A percentile compares a stretch with the other conserved stretches of the same genome.
Evolutionary conservation across 2,113 vertebrate species (phyloP).

Genomic region (rat (Rattus norvegicus)): GRCr8 NC_086020.1:138816501-138817000

Average conservation of each 20-base stretch:
- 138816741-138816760: background rate
- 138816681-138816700: background rate
- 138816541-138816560: background rate
- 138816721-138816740: background rate
- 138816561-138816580: too few species aligned
- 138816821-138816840: background rate
- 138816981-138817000: background rate
- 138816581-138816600: too few species aligned
- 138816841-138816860: background rate
- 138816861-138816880: background rate
- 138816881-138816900: too few species aligned
- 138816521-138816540: background rate
- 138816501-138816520: background rate
- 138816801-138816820: background rate
- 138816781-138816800: background rate
- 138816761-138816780: background rate
- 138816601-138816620: background rate
- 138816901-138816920: background rate
- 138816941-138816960: background rate
- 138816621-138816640: background rate
- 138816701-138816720: background rate
- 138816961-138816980: background rate
- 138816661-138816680: background rate
- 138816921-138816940: background rate
- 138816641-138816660: background rate